Evolutionary conservation across 2,888 invertebrate genomes (phyloP), one percentile per base, ranked within the genome.

Genomic region (Lumbricus terrestris): DNA sequence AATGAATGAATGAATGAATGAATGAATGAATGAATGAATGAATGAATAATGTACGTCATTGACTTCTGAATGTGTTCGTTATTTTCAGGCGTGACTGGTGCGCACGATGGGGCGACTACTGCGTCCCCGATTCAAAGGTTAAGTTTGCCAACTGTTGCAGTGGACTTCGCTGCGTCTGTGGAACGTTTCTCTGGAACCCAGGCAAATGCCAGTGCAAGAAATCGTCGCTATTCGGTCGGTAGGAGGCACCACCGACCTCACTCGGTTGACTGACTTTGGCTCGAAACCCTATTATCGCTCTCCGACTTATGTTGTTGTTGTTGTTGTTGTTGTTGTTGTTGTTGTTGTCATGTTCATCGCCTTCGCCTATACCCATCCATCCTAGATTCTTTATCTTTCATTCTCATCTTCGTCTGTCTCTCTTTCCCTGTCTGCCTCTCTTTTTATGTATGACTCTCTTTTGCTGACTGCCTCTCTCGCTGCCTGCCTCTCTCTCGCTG

Each of bases 21-120:
- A 29, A n/a, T 29, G 29, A 69, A n/a, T 69, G n/a, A 29, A 1
- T 69, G 69, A 69, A 1, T 69, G 54, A 23, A 29, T 29, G 13
- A 29, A 29, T 54, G 54, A 54, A n/a, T 69, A 6, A 29, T n/a
- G n/a, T 69, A 8, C 69, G 4, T 69, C 29, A 16, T 15, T 11
- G 8, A 1, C n/a, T n/a, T 69, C 16, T 11, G n/a, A 6, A 13
- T 69, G 16, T 69, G 6, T 69, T n/a, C 69, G 69, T 40, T 42
- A 8, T 13, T 40, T 38, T 33, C 88, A 90, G 90, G 42, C 89
- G 88, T 37, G 82, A 90, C 82, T 89, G 89, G 89, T 89, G 89
- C 83, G 90, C 90, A 2, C 54, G 88, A 16, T 90, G 90, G 90
- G 90, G 90, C n/a, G 90, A 90, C 54, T 90, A 90, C 54, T 90